A percentile compares a stretch with the other conserved stretches of the same genome.
Evolutionary conservation across 2,888 invertebrate species (phyloP).

Genomic region (Dione juno): DNA sequence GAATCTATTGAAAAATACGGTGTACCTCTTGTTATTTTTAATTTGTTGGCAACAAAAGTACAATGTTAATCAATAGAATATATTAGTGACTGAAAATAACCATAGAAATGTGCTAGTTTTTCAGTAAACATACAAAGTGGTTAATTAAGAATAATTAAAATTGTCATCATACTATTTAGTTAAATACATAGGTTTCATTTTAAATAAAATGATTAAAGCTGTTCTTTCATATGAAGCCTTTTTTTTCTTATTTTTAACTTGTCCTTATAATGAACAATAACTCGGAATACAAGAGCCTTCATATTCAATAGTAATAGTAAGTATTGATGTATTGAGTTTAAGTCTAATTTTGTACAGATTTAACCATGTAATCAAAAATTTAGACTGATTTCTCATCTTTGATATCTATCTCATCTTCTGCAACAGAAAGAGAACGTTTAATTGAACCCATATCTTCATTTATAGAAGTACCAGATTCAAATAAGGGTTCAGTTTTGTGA

Average conservation of each 20-base stretch:
- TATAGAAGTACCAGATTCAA: conserved; percentile 61
- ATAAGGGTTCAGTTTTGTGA: conserved; percentile 68
- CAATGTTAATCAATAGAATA: too few relatives aligned
- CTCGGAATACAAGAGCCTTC: neutral
- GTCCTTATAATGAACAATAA: neutral
- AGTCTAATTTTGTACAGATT: conserved; percentile 22
- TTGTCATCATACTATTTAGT: neutral
- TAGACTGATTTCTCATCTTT: conserved; percentile 42
- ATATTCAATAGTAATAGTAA: neutral
- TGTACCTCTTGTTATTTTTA: too few relatives aligned
- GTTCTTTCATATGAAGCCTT: conserved; percentile 3
- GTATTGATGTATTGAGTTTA: neutral
- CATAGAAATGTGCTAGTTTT: neutral
- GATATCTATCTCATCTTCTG: conserved; percentile 61
- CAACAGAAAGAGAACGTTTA: conserved; percentile 61
- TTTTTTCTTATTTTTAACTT: neutral
- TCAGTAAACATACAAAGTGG: neutral
- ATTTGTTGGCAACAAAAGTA: too few relatives aligned
- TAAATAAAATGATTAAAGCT: conserved; percentile 23
- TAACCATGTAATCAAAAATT: neutral
- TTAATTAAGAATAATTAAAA: neutral
- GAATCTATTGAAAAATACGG: too few relatives aligned
- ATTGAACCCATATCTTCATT: conserved; percentile 60
- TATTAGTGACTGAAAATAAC: too few relatives aligned
- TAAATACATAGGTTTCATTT: conserved; percentile 1